Evolutionary conservation across 1,140 invertebrate genomes (phyloP).

Genomic region (Riptortus pedestris): DNA sequence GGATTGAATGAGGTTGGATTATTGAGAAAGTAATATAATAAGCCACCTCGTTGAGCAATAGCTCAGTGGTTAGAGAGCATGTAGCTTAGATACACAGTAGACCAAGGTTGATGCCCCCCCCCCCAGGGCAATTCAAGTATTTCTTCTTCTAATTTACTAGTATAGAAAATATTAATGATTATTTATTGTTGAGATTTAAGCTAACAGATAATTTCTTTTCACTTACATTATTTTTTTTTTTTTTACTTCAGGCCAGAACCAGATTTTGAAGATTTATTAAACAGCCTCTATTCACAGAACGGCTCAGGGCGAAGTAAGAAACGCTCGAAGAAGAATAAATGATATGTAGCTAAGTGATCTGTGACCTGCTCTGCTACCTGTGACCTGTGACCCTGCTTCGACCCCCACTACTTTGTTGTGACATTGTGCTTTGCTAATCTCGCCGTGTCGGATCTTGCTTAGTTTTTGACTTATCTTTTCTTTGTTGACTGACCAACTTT

Average conservation of each 20-base stretch:
- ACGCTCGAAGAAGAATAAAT: conserved; percentile 24
- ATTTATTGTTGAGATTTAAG: too few species aligned
- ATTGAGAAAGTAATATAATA: too few species aligned
- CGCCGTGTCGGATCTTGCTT: background rate
- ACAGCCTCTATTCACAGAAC: conserved; percentile 44
- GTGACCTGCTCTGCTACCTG: background rate
- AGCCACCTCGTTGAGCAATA: too few species aligned
- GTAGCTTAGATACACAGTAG: too few species aligned
- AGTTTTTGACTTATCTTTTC: background rate
- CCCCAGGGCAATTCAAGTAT: too few species aligned
- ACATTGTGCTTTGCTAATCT: background rate
- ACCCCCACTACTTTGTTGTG: conserved; percentile 1
- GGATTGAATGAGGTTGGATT: too few species aligned
- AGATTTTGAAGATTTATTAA: conserved; percentile 52
- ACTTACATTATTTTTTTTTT: background rate
- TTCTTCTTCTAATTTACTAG: too few species aligned
- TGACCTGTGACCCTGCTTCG: background rate
- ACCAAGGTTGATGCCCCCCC: too few species aligned
- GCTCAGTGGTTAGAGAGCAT: too few species aligned
- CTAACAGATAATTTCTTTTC: background rate
- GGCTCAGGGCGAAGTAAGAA: conserved; percentile 24
- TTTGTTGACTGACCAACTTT: conserved; percentile 5
- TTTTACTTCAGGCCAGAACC: conserved; percentile 42
- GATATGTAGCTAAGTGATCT: background rate
- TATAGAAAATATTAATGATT: too few species aligned